Evolutionary conservation across 2,888 invertebrate genomes (phyloP).

Genomic region (Lumbricus terrestris): DNA sequence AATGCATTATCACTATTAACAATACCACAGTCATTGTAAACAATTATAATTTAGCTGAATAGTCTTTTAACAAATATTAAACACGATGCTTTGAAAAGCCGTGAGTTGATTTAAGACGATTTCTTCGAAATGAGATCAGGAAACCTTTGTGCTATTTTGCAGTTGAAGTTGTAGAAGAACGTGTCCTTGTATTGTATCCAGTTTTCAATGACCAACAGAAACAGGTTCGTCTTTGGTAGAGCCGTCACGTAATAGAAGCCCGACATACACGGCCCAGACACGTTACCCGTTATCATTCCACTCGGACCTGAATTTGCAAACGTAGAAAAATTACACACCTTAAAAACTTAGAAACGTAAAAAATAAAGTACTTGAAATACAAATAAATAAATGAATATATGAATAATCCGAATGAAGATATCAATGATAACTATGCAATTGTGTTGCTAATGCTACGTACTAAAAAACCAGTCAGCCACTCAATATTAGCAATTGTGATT

Average conservation of each 20-base stretch:
- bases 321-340: not conserved
- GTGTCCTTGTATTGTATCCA: slow-evolving; percentile 53
- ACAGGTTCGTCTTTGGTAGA: slow-evolving; percentile 59
- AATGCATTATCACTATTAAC: not conserved
- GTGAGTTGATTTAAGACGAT: not conserved
- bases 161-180: slow-evolving; percentile 60
- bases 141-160: slow-evolving; percentile 58
- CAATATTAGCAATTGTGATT: too few relatives aligned
- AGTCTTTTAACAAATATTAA: not conserved
- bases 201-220: slow-evolving; percentile 59
- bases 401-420: too few relatives aligned
- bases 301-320: slow-evolving; percentile 51
- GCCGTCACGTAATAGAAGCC: slow-evolving; percentile 60
- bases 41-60: not conserved
- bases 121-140: not conserved
- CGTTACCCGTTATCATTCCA: slow-evolving; percentile 59
- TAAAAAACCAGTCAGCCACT: too few relatives aligned
- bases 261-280: slow-evolving; percentile 60
- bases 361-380: too few relatives aligned
- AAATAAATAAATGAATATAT: too few relatives aligned
- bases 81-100: not conserved
- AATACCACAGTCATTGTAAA: not conserved
- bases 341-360: too few relatives aligned
- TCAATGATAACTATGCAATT: too few relatives aligned
- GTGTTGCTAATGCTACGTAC: too few relatives aligned